phyloP scores from a whole-genome alignment of 2,888 invertebrate species.

The Endomychus coccineus region DNA sequence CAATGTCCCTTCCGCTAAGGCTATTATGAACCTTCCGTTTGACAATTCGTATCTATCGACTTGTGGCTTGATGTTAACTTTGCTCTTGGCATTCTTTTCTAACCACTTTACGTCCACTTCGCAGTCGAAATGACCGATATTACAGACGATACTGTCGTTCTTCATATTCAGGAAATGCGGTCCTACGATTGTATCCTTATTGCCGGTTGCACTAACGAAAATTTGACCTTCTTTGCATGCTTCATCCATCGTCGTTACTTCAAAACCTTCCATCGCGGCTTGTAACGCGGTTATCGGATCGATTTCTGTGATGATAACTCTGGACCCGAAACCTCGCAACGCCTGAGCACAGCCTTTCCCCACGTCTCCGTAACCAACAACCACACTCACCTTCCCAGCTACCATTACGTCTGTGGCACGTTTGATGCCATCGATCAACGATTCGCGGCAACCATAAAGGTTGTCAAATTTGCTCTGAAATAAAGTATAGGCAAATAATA shows the following conservation, averaged over 20 bases:
- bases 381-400: slow-evolving; percentile 96
- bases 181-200: slow-evolving; percentile 82
- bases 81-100: slow-evolving; percentile 77
- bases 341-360: slow-evolving; percentile 98
- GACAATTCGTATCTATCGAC: slow-evolving; percentile 80
- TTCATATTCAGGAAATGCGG: slow-evolving; percentile 87
- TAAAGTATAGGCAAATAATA: too few relatives aligned
- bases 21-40: slow-evolving; percentile 87
- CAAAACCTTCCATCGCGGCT: slow-evolving; percentile 96
- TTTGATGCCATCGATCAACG: slow-evolving; percentile 96
- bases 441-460: slow-evolving; percentile 97
- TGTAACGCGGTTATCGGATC: slow-evolving; percentile 99
- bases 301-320: slow-evolving; percentile 95
- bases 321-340: slow-evolving; percentile 87
- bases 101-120: slow-evolving; percentile 97
- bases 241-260: slow-evolving; percentile 95
- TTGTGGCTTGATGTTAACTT: slow-evolving; percentile 94
- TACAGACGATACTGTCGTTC: slow-evolving; percentile 96
- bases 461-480: slow-evolving; percentile 96
- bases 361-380: slow-evolving; percentile 99
- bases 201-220: slow-evolving; percentile 97
- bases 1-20: slow-evolving; percentile 92
- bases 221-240: slow-evolving; percentile 86
- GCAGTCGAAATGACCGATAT: slow-evolving; percentile 98
- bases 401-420: slow-evolving; percentile 99